Evolutionary conservation across 2,113 vertebrate genomes (phyloP), one percentile per base, ranked within the genome.

Genomic region (Campylorhamphus procurvoides): DNA sequence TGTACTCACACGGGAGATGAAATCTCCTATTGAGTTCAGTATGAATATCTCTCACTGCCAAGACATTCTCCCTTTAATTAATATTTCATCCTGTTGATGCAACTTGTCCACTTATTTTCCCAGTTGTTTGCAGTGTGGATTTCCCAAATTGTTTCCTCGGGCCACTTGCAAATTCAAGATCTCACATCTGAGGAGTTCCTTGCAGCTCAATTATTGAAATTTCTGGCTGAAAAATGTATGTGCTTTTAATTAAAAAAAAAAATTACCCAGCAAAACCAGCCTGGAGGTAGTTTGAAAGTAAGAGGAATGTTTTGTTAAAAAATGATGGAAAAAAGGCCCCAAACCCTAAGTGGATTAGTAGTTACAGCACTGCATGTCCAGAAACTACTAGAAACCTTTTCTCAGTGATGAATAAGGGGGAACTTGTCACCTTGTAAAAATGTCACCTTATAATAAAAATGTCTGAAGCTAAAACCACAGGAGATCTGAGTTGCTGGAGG

Each of bases 71-170:
- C 22, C 60, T 92, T 94, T 93, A 81, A 97, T 95, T 96, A 95
- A 95, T 96, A 95, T 95, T 96, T 92, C 40, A 94, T 83, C 94
- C 25, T 77, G 91, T 96, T 87, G 85, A 84, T 74, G 94, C 18
- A 91, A 89, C 85, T 94, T 84, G 93, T 95, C 94, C 96, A 96
- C 83, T 91, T 87, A 66, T 87, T 96, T 95, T 93, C 87, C 95
- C 91, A 79, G 64, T 68, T 96, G 63, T 94, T 96, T 96, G 85
- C 83, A 91, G 69, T 90, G 85, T 31, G 4, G 64, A 94, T 96
- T 97, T 96, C 76, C 85, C 87, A 80, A 90, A 93, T 88, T 94
- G 39, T 96, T 97, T 91, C 89, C 78, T 96, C 13, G 1, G 84
- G 88, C 63, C 93, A 60, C 50, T 93, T 91, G 55, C 83, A 88